Base-by-base conservation (phyloP, 2,888 invertebrate species). In the Silvanus unidentatus region DNA sequence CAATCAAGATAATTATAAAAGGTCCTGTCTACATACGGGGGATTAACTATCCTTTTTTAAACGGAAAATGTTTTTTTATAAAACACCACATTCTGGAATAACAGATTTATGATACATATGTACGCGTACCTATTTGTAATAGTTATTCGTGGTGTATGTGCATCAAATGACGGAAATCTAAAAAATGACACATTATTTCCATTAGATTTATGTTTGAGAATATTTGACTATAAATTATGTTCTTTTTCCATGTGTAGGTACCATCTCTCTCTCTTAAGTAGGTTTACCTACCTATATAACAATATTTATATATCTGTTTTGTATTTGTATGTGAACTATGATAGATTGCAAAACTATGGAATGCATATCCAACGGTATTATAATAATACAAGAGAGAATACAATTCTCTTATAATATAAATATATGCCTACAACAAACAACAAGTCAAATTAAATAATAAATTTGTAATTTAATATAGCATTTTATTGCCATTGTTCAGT, bases 21-120 rank as follows among this genome's bases (percentile, higher is more conserved):
- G 22, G 8, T 22, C n/a, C n/a, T n/a, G n/a, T n/a, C n/a, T n/a
- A n/a, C n/a, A n/a, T n/a, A n/a, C n/a, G n/a, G n/a, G n/a, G n/a
- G n/a, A n/a, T n/a, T n/a, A n/a, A n/a, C n/a, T n/a, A n/a, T n/a
- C n/a, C n/a, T n/a, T n/a, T n/a, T n/a, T n/a, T n/a, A n/a, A n/a
- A n/a, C n/a, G n/a, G n/a, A n/a, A n/a, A n/a, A n/a, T n/a, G n/a
- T n/a, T n/a, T n/a, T n/a, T n/a, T n/a, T n/a, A 22, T 5, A 22
- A 22, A 22, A 22, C 22, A 22, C 22, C 22, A 42, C 58, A 58
- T 58, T 55, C 57, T 55, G 54, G 53, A 53, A 57, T 57, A 48
- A 50, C 8, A 57, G 60, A 65, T 65, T 64, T 64, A 65, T 60
- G 62, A 47, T 50, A 48, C 50, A 8, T 50, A 57, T 59, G 64